Evolutionary conservation across 2,113 vertebrate species (phyloP).

Genomic region (western clawed frog (Xenopus tropicalis)): DNA sequence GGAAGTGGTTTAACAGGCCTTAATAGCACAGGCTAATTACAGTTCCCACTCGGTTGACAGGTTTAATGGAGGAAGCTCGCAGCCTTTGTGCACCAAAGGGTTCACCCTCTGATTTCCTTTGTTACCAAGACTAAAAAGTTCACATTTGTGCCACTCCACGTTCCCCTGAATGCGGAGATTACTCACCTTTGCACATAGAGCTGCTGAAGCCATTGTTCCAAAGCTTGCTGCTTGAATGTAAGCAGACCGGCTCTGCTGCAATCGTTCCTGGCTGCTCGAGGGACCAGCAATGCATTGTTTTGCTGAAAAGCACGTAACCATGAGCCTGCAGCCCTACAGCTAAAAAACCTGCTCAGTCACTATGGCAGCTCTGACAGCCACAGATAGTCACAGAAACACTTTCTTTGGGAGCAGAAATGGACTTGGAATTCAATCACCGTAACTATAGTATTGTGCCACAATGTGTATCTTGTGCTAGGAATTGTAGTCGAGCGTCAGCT

Average conservation of each 20-base stretch:
- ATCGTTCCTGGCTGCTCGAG: conserved; percentile 5
- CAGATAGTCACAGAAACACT: not conserved
- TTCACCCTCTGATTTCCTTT: too few relatives aligned
- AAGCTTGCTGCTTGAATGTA: conserved; percentile 7
- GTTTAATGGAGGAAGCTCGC: too few relatives aligned
- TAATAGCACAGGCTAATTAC: too few relatives aligned
- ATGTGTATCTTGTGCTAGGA: too few relatives aligned
- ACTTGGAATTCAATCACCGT: not conserved
- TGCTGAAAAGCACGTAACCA: conserved; percentile 15
- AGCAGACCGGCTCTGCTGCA: conserved; percentile 31
- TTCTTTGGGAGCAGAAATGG: not conserved
- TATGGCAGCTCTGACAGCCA: conserved; percentile 25
- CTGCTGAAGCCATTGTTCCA: not conserved
- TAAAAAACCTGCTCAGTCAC: conserved; percentile 30
- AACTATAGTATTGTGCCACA: too few relatives aligned
- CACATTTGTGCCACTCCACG: too few relatives aligned
- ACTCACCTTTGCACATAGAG: not conserved
- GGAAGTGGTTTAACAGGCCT: too few relatives aligned
- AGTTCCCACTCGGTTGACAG: too few relatives aligned
- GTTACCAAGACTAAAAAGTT: too few relatives aligned
- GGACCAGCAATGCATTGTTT: conserved; percentile 27
- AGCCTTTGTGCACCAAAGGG: too few relatives aligned
- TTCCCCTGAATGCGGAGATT: not conserved
- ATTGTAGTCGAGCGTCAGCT: too few relatives aligned
- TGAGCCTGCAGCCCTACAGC: conserved; percentile 15